Conservation (phyloP, 2,888 invertebrate species). For the Pantelozetes paolii region DNA sequence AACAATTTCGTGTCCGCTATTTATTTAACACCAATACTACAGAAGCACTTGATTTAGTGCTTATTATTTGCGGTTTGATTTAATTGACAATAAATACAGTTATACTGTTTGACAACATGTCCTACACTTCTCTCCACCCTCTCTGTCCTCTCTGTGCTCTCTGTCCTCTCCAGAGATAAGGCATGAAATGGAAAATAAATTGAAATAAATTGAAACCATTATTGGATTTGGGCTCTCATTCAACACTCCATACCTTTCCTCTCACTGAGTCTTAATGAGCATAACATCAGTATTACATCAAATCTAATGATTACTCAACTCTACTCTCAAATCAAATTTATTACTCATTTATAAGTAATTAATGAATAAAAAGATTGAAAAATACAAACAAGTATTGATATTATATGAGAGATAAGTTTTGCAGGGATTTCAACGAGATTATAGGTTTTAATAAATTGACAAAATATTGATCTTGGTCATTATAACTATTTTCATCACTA, state of each 20-base stretch:
- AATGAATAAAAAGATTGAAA: background rate
- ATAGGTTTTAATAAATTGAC: too few species aligned
- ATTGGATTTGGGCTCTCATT: background rate
- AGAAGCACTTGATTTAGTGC: slow-evolving; percentile 15
- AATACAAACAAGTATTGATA: too few species aligned
- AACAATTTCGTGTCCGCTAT: background rate
- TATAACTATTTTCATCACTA: too few species aligned
- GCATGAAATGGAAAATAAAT: slow-evolving; percentile 34
- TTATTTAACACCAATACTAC: background rate
- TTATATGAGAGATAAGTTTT: too few species aligned
- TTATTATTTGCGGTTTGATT: slow-evolving; percentile 35
- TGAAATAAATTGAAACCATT: slow-evolving; percentile 28
- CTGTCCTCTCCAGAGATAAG: slow-evolving; percentile 29
- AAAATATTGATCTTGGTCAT: too few species aligned
- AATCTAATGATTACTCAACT: slow-evolving; percentile 17
- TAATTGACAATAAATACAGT: slow-evolving; percentile 27
- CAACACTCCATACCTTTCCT: too few species aligned
- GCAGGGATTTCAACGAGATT: too few species aligned
- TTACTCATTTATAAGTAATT: background rate
- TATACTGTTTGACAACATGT: background rate
- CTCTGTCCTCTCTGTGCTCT: slow-evolving; percentile 23
- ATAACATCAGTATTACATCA: slow-evolving; percentile 8
- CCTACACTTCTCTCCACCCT: slow-evolving; percentile 21
- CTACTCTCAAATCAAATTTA: background rate
- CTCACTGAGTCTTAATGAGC: background rate